phyloP scores from a whole-genome alignment of 2,797 vertebrate species.

The Takifugu rubripes region DNA sequence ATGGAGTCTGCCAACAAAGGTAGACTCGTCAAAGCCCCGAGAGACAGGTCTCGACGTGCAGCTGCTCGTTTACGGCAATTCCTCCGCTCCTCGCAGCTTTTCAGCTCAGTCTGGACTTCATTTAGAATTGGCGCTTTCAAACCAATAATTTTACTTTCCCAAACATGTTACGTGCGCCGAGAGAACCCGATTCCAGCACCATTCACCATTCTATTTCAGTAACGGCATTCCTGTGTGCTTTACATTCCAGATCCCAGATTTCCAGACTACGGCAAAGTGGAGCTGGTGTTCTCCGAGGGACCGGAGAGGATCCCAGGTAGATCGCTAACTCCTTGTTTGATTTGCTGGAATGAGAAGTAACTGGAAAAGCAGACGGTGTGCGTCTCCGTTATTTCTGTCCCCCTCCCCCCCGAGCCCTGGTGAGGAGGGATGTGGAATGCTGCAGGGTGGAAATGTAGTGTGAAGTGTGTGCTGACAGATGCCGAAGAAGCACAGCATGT shows the following conservation, averaged over 20 bases:
- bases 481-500: constrained; percentile 62
- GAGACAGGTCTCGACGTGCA: constrained; percentile 41
- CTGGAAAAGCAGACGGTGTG: constrained; percentile 24
- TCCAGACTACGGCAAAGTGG: constrained; percentile 88
- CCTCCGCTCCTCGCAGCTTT: constrained; percentile 22
- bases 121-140: constrained; percentile 41
- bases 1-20: constrained; percentile 89
- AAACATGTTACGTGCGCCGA: constrained; percentile 36
- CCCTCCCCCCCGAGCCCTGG: constrained; percentile 33
- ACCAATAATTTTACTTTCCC: constrained; percentile 45
- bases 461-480: constrained; percentile 72
- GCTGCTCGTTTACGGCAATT: constrained; percentile 18
- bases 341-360: background rate
- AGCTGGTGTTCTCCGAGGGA: constrained; percentile 88
- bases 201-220: constrained; percentile 32
- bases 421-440: constrained; percentile 61
- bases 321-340: constrained; percentile 1
- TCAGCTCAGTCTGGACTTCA: constrained; percentile 41
- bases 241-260: constrained; percentile 86
- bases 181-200: constrained; percentile 19
- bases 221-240: constrained; percentile 34
- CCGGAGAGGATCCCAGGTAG: constrained; percentile 89
- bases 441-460: constrained; percentile 64
- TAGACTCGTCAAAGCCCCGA: constrained; percentile 41
- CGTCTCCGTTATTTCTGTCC: constrained; percentile 22